Evolutionary conservation across 1,140 invertebrate species (phyloP).

Genomic region (Helicoverpa zea): DNA sequence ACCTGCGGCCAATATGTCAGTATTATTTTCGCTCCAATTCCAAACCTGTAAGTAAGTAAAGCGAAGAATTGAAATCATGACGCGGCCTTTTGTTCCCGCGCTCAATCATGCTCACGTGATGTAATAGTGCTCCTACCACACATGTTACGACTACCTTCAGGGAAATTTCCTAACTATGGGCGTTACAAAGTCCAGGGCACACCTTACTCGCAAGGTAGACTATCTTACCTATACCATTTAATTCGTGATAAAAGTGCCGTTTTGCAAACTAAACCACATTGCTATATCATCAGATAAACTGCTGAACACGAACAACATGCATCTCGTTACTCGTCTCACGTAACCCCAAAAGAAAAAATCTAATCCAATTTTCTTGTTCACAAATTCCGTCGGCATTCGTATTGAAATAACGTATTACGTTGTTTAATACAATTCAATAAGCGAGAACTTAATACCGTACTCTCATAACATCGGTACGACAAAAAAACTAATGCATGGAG

Average conservation of each 20-base stretch:
- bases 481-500: background rate
- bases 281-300: too few relatives aligned
- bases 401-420: constrained; percentile 25
- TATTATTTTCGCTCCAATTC: constrained; percentile 25
- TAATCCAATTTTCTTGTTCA: constrained; percentile 26
- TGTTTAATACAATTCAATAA: constrained; percentile 34
- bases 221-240: background rate
- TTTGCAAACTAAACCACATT: too few relatives aligned
- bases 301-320: background rate
- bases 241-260: too few relatives aligned
- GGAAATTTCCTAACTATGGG: background rate
- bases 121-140: background rate
- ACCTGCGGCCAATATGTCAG: constrained; percentile 21
- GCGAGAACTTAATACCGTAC: constrained; percentile 18
- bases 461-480: background rate
- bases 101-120: background rate
- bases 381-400: constrained; percentile 22
- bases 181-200: background rate
- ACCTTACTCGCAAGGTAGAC: background rate
- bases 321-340: background rate
- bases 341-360: constrained; percentile 20
- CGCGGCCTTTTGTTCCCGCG: background rate
- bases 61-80: constrained; percentile 33
- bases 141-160: background rate
- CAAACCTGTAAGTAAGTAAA: constrained; percentile 8